phyloP scores from a whole-genome alignment of 2,797 vertebrate species.

The Microhierax caerulescens region DNA sequence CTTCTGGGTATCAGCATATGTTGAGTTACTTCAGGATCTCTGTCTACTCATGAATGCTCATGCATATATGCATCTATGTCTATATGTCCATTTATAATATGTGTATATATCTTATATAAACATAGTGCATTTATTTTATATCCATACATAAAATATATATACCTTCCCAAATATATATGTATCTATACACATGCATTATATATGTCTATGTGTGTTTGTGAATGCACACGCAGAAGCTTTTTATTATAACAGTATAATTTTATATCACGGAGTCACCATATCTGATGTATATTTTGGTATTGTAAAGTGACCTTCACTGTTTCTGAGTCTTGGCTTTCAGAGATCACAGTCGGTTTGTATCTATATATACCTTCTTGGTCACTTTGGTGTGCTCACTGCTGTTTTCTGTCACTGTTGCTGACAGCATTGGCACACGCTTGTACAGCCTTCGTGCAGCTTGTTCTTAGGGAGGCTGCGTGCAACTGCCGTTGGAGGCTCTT shows the following conservation, averaged over 20 bases:
- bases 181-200: neutral
- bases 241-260: neutral
- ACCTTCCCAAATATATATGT: neutral
- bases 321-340: neutral
- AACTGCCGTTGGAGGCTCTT: neutral
- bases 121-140: neutral
- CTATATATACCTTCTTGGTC: neutral
- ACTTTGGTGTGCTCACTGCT: neutral
- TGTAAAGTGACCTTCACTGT: neutral
- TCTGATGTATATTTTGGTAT: neutral
- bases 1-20: neutral
- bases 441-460: neutral
- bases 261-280: neutral
- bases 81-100: too few relatives aligned
- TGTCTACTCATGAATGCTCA: neutral
- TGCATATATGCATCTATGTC: too few relatives aligned
- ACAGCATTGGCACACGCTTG: neutral
- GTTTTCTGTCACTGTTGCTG: neutral
- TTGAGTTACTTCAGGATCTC: neutral
- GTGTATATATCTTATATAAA: neutral
- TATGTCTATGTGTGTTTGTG: neutral
- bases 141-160: too few relatives aligned
- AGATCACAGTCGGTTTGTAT: neutral
- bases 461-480: neutral
- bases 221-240: neutral